Conservation (phyloP, 2,113 vertebrate species). For the Numenius arquata region DNA sequence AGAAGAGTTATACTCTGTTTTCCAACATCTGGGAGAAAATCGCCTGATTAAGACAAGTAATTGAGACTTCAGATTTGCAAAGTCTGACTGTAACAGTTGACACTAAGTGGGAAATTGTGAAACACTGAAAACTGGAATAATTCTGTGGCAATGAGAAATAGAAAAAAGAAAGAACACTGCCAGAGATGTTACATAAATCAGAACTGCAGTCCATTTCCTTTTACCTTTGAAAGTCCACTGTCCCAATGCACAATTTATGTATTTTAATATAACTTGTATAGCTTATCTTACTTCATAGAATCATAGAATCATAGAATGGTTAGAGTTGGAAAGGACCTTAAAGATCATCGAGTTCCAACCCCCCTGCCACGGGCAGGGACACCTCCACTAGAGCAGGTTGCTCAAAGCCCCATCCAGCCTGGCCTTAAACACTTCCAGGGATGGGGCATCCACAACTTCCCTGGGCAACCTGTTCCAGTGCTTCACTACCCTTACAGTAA, state of each 20-base stretch:
- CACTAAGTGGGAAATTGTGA: not conserved
- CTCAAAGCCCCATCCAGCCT: too few relatives aligned
- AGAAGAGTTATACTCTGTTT: not conserved
- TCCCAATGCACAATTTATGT: not conserved
- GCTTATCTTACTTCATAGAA: not conserved
- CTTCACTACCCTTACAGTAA: too few relatives aligned
- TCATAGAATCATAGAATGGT: too few relatives aligned
- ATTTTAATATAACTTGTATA: not conserved
- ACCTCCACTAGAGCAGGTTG: too few relatives aligned
- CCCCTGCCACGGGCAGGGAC: too few relatives aligned
- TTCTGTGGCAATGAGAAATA: not conserved
- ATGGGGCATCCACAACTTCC: too few relatives aligned
- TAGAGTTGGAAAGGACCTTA: too few relatives aligned
- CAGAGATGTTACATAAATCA: not conserved
- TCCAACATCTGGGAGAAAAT: not conserved
- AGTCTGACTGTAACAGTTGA: not conserved
- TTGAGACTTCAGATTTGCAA: not conserved
- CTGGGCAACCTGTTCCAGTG: too few relatives aligned
- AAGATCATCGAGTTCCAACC: too few relatives aligned
- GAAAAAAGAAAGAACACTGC: too few relatives aligned
- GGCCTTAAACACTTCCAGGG: too few relatives aligned
- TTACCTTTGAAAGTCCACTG: not conserved
- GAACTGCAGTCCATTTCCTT: not conserved
- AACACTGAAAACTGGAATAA: not conserved
- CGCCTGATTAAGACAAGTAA: not conserved